phyloP scores from a whole-genome alignment of 1,140 invertebrate genomes.

The Agrypnia vestita region DNA sequence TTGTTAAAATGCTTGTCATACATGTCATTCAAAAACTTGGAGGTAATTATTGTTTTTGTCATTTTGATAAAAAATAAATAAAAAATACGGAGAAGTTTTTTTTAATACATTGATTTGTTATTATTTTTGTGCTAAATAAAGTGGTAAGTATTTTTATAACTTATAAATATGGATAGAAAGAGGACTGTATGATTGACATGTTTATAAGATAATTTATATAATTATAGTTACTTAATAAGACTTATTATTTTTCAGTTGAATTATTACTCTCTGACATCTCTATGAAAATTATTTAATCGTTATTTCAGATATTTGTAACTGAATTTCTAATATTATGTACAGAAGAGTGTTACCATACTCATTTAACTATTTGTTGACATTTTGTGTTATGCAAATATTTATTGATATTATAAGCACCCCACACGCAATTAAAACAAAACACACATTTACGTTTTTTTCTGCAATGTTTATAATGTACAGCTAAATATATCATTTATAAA shows the following conservation, averaged over 20 bases:
- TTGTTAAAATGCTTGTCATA: not conserved
- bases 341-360: slow-evolving; percentile 25
- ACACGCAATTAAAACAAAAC: too few relatives aligned
- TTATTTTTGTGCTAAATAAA: slow-evolving; percentile 13
- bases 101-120: slow-evolving; percentile 1
- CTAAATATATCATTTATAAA: not conserved
- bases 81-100: not conserved
- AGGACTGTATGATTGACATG: slow-evolving; percentile 23
- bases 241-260: slow-evolving; percentile 6
- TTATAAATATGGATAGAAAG: slow-evolving; percentile 19
- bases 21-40: not conserved
- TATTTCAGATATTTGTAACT: slow-evolving; percentile 10
- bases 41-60: too few relatives aligned
- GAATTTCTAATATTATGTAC: slow-evolving; percentile 5
- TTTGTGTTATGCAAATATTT: too few relatives aligned
- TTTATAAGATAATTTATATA: slow-evolving; percentile 42
- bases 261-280: not conserved
- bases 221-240: slow-evolving; percentile 18
- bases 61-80: too few relatives aligned
- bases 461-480: not conserved
- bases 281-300: not conserved
- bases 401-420: too few relatives aligned
- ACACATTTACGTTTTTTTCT: not conserved
- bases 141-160: not conserved
- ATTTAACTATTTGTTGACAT: not conserved